Evolutionary conservation across 2,888 invertebrate species (phyloP).

Genomic region (Perizoma flavofasciatum): DNA sequence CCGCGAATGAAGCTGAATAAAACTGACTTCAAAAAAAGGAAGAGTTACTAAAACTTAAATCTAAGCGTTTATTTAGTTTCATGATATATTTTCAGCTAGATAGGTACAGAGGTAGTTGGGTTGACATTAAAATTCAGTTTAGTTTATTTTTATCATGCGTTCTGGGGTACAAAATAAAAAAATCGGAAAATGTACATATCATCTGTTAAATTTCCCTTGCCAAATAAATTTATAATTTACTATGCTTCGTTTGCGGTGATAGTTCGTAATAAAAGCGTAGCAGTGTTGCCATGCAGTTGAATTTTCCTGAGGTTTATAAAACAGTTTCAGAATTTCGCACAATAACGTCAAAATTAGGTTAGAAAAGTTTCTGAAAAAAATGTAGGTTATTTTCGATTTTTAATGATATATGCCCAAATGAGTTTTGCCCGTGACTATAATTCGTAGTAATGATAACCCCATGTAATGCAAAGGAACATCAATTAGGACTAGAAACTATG

Average conservation of each 20-base stretch:
- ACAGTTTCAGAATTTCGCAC: slow-evolving; percentile 35
- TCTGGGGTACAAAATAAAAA: too few species aligned
- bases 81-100: too few species aligned
- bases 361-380: slow-evolving; percentile 19
- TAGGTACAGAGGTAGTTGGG: too few species aligned
- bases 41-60: too few species aligned
- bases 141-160: too few species aligned
- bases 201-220: too few species aligned
- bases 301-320: slow-evolving; percentile 3
- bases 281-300: slow-evolving; percentile 14
- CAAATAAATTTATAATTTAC: neutral
- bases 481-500: too few species aligned
- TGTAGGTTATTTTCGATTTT: slow-evolving; percentile 7
- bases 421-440: slow-evolving; percentile 7
- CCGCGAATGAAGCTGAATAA: slow-evolving; percentile 2
- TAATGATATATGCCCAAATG: slow-evolving; percentile 6
- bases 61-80: too few species aligned
- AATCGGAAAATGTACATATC: too few species aligned
- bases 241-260: slow-evolving; percentile 15
- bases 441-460: slow-evolving; percentile 5
- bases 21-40: too few species aligned
- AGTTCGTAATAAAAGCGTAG: neutral
- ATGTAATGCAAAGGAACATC: neutral
- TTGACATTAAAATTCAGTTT: too few species aligned
- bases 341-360: slow-evolving; percentile 12